A percentile compares a stretch with the other conserved stretches of the same genome.
phyloP scores from a whole-genome alignment of 30 jellyfish, hydroid and myxozoan species.

The Cassiopea xamachana region DNA sequence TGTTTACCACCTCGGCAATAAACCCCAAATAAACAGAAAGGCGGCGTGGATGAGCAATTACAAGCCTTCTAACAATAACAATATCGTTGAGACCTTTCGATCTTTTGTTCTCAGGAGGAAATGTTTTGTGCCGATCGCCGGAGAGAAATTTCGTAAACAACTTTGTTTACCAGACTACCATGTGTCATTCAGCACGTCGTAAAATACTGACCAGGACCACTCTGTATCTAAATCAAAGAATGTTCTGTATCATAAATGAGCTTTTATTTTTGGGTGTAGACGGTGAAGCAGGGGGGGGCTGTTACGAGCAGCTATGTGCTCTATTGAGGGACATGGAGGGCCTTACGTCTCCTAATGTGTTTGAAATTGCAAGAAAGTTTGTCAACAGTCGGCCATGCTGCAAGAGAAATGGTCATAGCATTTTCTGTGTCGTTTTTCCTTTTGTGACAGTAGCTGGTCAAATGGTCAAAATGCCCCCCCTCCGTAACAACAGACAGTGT shows the following conservation, averaged over 20 bases:
- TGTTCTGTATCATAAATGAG: background rate
- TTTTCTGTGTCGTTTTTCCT: too few species aligned
- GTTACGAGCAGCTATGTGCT: too few species aligned
- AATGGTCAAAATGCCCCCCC: too few species aligned
- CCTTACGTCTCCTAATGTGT: too few species aligned
- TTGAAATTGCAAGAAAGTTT: too few species aligned
- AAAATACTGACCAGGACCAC: conserved; percentile 53
- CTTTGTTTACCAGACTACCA: conserved; percentile 78
- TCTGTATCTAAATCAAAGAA: background rate
- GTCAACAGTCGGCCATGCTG: too few species aligned
- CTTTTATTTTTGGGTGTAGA: too few species aligned
- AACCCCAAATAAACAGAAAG: conserved; percentile 54
- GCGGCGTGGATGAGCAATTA: conserved; percentile 69
- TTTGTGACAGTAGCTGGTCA: too few species aligned
- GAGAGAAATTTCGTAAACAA: conserved; percentile 71
- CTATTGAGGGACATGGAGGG: too few species aligned
- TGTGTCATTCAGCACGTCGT: conserved; percentile 33
- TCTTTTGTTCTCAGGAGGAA: conserved; percentile 77
- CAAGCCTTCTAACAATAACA: conserved; percentile 53
- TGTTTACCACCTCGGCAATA: conserved; percentile 42
- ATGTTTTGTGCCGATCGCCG: conserved; percentile 68
- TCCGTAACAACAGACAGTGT: too few species aligned
- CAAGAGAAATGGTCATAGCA: too few species aligned
- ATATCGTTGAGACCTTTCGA: conserved; percentile 61
- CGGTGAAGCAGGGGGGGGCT: too few species aligned